These are phyloP conservation scores for Serripes groenlandicus DNA, from an alignment of 2,888 invertebrate genomes.

Conservation along the genomic window DNA sequence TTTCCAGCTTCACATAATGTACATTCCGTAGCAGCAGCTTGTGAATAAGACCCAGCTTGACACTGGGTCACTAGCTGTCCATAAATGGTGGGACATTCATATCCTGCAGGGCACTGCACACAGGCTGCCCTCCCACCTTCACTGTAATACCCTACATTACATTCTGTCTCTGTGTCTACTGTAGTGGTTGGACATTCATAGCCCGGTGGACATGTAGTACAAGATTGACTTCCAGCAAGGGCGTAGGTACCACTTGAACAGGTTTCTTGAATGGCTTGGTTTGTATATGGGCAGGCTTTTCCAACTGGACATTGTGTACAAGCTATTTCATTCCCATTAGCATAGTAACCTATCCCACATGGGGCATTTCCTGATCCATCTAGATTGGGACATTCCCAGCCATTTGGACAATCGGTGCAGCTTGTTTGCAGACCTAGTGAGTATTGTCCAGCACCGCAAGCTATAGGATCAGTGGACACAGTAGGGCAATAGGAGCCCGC, in stretches of 20 bases:
- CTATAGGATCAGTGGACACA: constrained; percentile 37
- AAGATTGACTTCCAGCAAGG: constrained; percentile 71
- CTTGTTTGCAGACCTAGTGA: constrained; percentile 61
- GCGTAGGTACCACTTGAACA: constrained; percentile 80
- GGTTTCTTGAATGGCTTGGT: constrained; percentile 59
- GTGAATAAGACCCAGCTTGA: constrained; percentile 78
- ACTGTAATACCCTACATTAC: constrained; percentile 78
- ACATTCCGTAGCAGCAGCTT: constrained; percentile 75
- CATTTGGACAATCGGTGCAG: constrained; percentile 75
- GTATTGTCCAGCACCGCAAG: constrained; percentile 72
- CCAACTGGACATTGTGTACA: constrained; percentile 82
- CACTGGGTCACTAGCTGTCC: constrained; percentile 73
- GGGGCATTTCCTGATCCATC: constrained; percentile 75
- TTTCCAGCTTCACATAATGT: constrained; percentile 82
- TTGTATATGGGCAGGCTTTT: constrained; percentile 77
- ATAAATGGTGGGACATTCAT: constrained; percentile 82
- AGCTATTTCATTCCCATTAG: constrained; percentile 62
- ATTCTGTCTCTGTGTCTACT: constrained; percentile 70
- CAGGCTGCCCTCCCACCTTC: constrained; percentile 79
- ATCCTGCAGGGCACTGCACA: constrained; percentile 81
- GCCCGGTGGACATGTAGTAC: constrained; percentile 81
- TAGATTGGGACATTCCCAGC: constrained; percentile 74
- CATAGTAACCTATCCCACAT: constrained; percentile 79
- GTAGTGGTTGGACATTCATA: constrained; percentile 75
- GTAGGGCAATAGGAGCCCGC: constrained; percentile 80